Conservation (phyloP, 2,797 vertebrate species). For the Typhlichthys eigenmanni region DNA sequence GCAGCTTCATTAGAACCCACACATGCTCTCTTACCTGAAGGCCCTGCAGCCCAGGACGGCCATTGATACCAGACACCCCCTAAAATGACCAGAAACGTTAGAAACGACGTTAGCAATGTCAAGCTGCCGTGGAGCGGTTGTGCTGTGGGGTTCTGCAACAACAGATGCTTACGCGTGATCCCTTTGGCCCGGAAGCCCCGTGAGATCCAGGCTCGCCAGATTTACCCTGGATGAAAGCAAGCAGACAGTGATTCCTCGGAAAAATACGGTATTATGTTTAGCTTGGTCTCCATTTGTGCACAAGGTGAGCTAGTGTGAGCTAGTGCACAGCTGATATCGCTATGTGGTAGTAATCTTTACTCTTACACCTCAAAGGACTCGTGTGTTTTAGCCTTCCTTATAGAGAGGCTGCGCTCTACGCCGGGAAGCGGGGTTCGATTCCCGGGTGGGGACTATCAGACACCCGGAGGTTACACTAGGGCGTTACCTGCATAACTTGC, state of each 20-base stretch:
- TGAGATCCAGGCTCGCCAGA: conserved; percentile 64
- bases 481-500: conserved; percentile 34
- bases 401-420: too few relatives aligned
- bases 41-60: conserved; percentile 81
- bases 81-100: conserved; percentile 58
- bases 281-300: conserved; percentile 19
- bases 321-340: too few relatives aligned
- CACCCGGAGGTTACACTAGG: neutral
- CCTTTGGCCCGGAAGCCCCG: conserved; percentile 66
- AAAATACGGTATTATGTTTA: conserved; percentile 13
- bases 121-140: conserved; percentile 18
- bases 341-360: too few relatives aligned
- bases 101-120: conserved; percentile 33
- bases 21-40: conserved; percentile 73
- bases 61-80: conserved; percentile 83
- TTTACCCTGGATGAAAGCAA: conserved; percentile 64
- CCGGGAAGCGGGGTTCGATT: too few relatives aligned
- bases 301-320: conserved; percentile 21
- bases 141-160: conserved; percentile 36
- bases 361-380: too few relatives aligned
- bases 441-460: too few relatives aligned
- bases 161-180: conserved; percentile 64
- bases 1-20: neutral
- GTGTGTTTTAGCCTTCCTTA: too few relatives aligned
- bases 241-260: too few relatives aligned